phyloP scores from a whole-genome alignment of 2,888 invertebrate genomes.

The Latrodectus hesperus region DNA sequence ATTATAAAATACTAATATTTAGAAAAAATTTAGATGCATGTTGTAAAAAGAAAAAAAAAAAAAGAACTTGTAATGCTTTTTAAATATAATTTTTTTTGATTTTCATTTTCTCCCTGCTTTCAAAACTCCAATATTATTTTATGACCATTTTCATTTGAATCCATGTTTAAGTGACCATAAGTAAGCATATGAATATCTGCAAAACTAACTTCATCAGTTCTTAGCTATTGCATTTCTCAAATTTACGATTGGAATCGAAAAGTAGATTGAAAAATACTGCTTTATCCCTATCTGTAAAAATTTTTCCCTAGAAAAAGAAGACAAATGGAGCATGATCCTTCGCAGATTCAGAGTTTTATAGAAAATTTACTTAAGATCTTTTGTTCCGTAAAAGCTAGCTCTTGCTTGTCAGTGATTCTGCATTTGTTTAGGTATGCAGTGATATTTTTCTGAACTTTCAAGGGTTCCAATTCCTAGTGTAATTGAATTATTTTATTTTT shows the following conservation, averaged over 20 bases:
- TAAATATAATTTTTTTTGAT: no score
- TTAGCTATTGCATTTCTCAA: background rate
- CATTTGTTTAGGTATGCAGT: background rate
- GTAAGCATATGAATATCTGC: no score
- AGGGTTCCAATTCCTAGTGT: slow-evolving; percentile 17
- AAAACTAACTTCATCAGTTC: no score
- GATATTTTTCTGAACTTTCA: slow-evolving; percentile 3
- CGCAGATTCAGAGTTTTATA: slow-evolving; percentile 16
- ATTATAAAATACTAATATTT: no score
- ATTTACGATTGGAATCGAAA: no score
- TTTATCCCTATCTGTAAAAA: slow-evolving; percentile 30
- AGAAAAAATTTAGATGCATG: no score
- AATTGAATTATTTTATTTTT: slow-evolving; percentile 28
- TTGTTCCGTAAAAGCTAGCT: slow-evolving; percentile 26
- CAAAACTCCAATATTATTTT: no score
- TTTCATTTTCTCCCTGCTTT: no score
- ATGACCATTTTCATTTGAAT: no score
- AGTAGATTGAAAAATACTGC: slow-evolving; percentile 27
- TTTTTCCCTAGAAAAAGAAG: background rate
- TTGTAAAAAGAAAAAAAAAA: no score
- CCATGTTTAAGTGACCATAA: no score
- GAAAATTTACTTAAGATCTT: slow-evolving; percentile 48
- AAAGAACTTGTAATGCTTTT: no score
- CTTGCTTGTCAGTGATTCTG: slow-evolving; percentile 30
- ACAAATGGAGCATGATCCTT: slow-evolving; percentile 27